Evolutionary conservation across 2,888 invertebrate genomes (phyloP), one percentile per base, ranked within the genome.

Genomic region (Dryocosmus kuriphilus): DNA sequence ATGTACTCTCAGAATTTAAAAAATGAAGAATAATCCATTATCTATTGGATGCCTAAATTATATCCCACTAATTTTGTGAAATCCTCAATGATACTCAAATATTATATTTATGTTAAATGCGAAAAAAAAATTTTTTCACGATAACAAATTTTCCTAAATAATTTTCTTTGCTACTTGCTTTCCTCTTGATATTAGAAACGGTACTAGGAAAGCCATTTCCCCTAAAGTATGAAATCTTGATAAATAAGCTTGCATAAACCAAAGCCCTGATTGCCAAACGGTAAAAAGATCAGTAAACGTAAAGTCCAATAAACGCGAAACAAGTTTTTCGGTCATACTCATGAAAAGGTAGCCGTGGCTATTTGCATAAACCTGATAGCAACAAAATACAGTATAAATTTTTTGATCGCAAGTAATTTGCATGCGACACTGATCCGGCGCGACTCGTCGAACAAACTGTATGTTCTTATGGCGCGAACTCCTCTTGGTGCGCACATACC

Each of bases 391-490:
- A 51, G 51, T 51, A 51, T 51, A 71, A 51, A 71, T 51, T 41
- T 78, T 79, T 81, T 79, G 76, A 79, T 79, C 74, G 80, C 78
- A 78, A 80, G 79, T 81, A 83, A 85, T 84, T 85, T 84, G 84
- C 85, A 83, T 82, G 84, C 79, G 82, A 79, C 78, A 46, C 81
- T 82, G 85, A 85, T 84, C 81, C 30, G 83, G 82, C 77, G 81
- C 81, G 82, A 83, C 83, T 84, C 81, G 85, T 84, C 82, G 84
- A 83, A 85, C 85, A 84, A 84, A 84, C 80, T 83, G 81, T 80
- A 82, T 80, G 81, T 84, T 81, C 77, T 80, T 75, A 57, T 60
- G 65, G 65, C 55, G 80, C 81, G 79, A 81, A 77, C 74, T 78
- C 76, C 38, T 61, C 62, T 46, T 62, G 71, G 30, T 71, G 71